Base-by-base conservation (phyloP, 2,888 invertebrate species). In the Lochmaea capreae region DNA sequence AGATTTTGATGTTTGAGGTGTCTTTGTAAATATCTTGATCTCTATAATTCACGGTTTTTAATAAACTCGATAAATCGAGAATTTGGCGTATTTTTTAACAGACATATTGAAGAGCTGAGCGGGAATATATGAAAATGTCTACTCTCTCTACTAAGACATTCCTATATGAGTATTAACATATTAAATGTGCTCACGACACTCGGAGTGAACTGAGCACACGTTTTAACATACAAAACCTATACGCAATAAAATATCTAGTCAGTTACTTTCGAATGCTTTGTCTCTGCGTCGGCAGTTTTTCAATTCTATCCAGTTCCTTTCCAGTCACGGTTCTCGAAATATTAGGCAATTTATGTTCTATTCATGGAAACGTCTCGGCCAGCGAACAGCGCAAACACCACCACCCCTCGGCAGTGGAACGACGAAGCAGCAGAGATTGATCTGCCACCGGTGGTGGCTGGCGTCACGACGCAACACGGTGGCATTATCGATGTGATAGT, bases 401-500 rank as follows among this genome's bases (percentile, higher is more conserved):
- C 18, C 43, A 39, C 42, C 43, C 43, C 62, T 42, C 18, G 8
- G 62, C 12, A 11, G 43, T 42, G 43, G 43, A 16, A 54, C 54
- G 8, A 54, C 54, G 54, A 18, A 63, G 16, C 43, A 63, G 43
- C 43, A 42, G 62, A 42, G 39, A 63, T 43, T 43, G 43, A 63
- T 42, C 62, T 39, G 43, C 54, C 54, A 54, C 54, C 52, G 10
- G 18, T 9, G 54, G 16, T 54, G 54, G 18, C 62, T 63, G 18
- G 62, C 61, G 33, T 33, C 33, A 61, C 39, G 33, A 39, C 39
- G 49, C 65, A 26, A 26, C 65, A 49, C 54, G 8, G 39, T 52
- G 57, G 66, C 39, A 66, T 66, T 66, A 66, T 66, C 54, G 66
- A 66, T 46, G 66, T 43, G 26, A n/a, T n/a, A 54, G 54, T 54